A percentile compares a stretch with the other conserved stretches of the same genome.
Evolutionary conservation across 2,888 invertebrate genomes (phyloP).

Genomic region (Belgica antarctica): DNA sequence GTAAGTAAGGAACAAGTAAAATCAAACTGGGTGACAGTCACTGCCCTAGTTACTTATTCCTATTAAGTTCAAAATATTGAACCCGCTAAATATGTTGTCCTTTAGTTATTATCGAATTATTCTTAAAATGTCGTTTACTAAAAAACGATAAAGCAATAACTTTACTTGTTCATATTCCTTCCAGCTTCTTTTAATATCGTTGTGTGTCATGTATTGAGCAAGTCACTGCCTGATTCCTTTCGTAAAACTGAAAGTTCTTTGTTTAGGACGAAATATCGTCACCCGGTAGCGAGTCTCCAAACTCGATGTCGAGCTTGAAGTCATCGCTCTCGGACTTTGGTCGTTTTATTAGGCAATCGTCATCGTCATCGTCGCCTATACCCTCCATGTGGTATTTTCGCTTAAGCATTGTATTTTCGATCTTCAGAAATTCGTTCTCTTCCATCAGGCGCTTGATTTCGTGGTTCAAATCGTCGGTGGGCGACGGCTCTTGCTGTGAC

Average conservation of each 20-base stretch:
- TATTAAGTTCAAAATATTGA: no score
- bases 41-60: no score
- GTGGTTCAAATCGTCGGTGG: neutral
- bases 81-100: no score
- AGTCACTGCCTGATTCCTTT: conserved; percentile 3
- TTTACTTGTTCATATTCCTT: neutral
- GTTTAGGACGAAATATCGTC: conserved; percentile 26
- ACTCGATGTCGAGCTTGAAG: conserved; percentile 36
- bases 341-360: conserved; percentile 30
- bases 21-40: no score
- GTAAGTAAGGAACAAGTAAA: no score
- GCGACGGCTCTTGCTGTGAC: neutral
- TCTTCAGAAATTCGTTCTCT: conserved; percentile 26
- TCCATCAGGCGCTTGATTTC: conserved; percentile 28
- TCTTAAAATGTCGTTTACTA: conserved; percentile 23
- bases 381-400: conserved; percentile 37
- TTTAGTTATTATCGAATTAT: neutral
- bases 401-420: conserved; percentile 36
- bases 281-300: conserved; percentile 28
- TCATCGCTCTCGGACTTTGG: conserved; percentile 32
- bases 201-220: conserved; percentile 3
- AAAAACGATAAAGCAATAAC: conserved; percentile 26
- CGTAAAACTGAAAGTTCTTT: neutral
- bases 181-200: neutral
- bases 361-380: conserved; percentile 23